Evolutionary conservation across 2,888 invertebrate species (phyloP).

Genomic region (Melinopterus prodromus): DNA sequence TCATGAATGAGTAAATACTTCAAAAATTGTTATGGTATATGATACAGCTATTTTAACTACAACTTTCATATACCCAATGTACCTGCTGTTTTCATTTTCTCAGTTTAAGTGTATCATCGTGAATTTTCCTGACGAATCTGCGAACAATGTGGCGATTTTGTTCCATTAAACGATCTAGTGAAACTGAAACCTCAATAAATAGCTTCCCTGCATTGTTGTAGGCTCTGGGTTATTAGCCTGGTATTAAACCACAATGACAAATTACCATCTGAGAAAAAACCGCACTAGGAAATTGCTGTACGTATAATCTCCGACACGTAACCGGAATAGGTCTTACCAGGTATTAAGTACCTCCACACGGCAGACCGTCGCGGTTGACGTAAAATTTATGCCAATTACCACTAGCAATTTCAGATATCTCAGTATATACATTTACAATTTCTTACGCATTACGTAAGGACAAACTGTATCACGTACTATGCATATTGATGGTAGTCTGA

Average conservation of each 20-base stretch:
- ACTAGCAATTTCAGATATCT: neutral
- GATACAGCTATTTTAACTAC: no score
- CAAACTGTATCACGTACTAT: neutral
- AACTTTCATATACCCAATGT: no score
- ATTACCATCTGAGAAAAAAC: neutral
- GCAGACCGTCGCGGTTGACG: neutral
- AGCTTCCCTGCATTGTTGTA: neutral
- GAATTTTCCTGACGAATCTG: neutral
- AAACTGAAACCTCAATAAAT: neutral
- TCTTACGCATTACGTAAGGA: neutral
- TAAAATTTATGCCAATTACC: neutral
- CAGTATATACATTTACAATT: neutral
- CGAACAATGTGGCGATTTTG: neutral
- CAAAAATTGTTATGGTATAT: no score
- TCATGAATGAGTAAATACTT: no score
- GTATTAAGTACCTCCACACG: no score
- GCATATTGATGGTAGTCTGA: neutral
- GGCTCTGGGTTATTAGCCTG: neutral
- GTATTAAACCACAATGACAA: neutral
- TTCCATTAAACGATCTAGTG: neutral
- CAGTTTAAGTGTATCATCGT: neutral
- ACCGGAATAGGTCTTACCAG: neutral
- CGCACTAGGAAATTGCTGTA: neutral
- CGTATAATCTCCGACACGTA: neutral
- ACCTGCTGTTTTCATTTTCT: neutral